phyloP scores from a whole-genome alignment of 2,113 vertebrate species.

The Maccullochella peelii region DNA sequence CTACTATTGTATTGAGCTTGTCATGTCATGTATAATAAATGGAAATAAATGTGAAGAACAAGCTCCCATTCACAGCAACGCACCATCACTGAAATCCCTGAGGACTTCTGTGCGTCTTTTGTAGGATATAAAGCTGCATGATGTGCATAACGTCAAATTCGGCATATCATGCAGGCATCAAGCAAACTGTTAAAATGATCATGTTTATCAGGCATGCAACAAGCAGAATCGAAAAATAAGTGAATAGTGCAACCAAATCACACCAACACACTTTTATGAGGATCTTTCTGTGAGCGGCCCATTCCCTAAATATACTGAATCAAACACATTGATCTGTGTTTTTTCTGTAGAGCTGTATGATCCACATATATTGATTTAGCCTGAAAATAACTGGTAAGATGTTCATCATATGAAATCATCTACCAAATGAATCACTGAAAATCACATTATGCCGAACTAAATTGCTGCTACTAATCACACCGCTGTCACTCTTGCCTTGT shows the following conservation, averaged over 20 bases:
- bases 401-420: background rate
- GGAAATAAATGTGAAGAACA: background rate
- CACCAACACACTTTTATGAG: conserved; percentile 10
- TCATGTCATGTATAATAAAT: background rate
- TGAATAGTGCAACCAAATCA: conserved; percentile 39
- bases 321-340: background rate
- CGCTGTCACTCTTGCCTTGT: background rate
- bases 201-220: conserved; percentile 62
- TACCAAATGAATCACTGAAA: background rate
- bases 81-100: background rate
- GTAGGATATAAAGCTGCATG: background rate
- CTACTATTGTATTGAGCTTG: background rate
- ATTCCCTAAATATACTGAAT: background rate
- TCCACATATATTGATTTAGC: background rate
- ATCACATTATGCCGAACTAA: background rate
- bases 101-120: conserved; percentile 1
- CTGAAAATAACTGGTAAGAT: background rate
- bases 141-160: background rate
- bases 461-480: background rate
- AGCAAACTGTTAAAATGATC: conserved; percentile 16
- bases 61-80: background rate
- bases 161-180: background rate
- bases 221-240: conserved; percentile 25
- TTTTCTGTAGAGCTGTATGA: background rate
- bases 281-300: background rate